Evolutionary conservation across 1,140 invertebrate genomes (phyloP).

Genomic region (Pteromalus puparum): DNA sequence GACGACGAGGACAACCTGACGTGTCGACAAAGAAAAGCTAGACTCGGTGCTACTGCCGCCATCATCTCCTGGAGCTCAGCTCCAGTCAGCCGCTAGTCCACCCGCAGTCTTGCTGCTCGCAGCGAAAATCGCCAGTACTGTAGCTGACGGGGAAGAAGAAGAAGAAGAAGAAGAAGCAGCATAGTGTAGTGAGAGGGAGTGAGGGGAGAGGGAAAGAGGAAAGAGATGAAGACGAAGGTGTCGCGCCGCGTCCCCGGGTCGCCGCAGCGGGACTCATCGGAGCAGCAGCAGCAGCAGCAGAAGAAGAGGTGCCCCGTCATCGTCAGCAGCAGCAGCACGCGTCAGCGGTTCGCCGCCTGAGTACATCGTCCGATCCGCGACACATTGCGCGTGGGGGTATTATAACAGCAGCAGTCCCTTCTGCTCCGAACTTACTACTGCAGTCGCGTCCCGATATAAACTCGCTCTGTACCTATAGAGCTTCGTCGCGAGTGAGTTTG

Average conservation of each 20-base stretch:
- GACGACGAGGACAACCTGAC: too few species aligned
- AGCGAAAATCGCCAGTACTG: neutral
- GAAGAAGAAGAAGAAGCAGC: neutral
- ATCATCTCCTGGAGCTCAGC: neutral
- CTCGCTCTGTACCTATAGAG: neutral
- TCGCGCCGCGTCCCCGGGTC: conserved; percentile 10
- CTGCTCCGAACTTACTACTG: neutral
- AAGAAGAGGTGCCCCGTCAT: neutral
- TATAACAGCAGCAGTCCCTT: neutral
- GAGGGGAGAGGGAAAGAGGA: conserved; percentile 38
- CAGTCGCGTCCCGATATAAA: neutral
- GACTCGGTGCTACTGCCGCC: too few species aligned
- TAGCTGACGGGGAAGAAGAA: neutral
- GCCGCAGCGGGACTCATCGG: neutral
- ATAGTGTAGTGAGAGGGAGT: conserved; percentile 24
- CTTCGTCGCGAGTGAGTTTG: conserved; percentile 4
- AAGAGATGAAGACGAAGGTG: conserved; percentile 25
- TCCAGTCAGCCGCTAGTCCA: neutral
- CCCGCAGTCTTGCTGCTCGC: neutral
- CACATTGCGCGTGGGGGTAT: neutral
- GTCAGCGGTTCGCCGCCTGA: conserved; percentile 15
- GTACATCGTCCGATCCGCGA: neutral
- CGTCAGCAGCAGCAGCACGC: neutral
- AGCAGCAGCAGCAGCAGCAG: neutral
- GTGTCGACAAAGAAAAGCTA: too few species aligned